Evolutionary conservation across 2,888 invertebrate species (phyloP).

Genomic region (Sesia apiformis): DNA sequence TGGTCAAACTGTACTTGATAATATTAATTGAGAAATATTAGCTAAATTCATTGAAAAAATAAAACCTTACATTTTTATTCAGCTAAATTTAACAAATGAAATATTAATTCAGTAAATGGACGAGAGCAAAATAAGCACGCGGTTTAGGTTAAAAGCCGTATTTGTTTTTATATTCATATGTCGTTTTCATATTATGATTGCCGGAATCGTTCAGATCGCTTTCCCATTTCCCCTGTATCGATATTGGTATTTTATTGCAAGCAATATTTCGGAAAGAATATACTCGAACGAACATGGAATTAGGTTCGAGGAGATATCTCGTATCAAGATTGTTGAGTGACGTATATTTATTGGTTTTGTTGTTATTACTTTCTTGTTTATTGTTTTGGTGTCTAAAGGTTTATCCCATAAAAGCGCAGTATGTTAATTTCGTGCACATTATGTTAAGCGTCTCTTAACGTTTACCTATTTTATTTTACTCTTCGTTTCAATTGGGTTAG

Average conservation of each 20-base stretch:
- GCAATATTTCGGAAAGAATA: slow-evolving; percentile 55
- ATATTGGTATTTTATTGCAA: slow-evolving; percentile 64
- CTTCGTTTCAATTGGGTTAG: too few species aligned
- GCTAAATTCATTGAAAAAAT: background rate
- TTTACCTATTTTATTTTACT: too few species aligned
- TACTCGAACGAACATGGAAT: slow-evolving; percentile 35
- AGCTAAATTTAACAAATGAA: background rate
- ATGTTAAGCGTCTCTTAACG: too few species aligned
- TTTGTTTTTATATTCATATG: slow-evolving; percentile 21
- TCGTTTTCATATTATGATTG: slow-evolving; percentile 33
- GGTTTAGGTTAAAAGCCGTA: slow-evolving; percentile 1
- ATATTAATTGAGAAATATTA: too few species aligned
- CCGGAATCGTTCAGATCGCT: slow-evolving; percentile 45
- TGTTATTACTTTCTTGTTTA: slow-evolving; percentile 6
- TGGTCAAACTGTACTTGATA: too few species aligned
- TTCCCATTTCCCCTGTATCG: slow-evolving; percentile 40
- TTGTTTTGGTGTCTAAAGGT: too few species aligned
- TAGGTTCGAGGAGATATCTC: slow-evolving; percentile 25
- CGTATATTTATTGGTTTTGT: slow-evolving; percentile 53
- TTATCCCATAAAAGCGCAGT: too few species aligned
- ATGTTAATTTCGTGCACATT: too few species aligned
- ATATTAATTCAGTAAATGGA: background rate
- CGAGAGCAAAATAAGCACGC: background rate
- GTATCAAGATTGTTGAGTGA: slow-evolving; percentile 37
- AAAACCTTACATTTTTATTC: background rate